Percentiles rank a stretch among this genome's conserved stretches.
phyloP scores from a whole-genome alignment of 1,140 invertebrate genomes.

The Uloborus diversus region DNA sequence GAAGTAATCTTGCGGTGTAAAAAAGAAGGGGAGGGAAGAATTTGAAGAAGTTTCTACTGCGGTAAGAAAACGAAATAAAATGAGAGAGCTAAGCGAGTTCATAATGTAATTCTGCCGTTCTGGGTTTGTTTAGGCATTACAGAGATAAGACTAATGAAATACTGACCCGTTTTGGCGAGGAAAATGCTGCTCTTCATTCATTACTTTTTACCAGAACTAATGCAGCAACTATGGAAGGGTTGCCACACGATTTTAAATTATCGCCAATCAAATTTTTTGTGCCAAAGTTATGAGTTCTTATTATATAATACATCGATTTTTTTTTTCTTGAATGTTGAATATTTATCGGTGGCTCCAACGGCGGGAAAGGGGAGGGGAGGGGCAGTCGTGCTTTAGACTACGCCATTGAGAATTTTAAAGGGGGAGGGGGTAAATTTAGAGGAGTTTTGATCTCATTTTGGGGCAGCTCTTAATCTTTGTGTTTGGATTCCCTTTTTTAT shows the following conservation, averaged over 20 bases:
- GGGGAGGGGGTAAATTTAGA: too few species aligned
- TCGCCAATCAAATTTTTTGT: slow-evolving; percentile 44
- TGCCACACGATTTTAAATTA: not conserved
- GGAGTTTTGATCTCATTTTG: too few species aligned
- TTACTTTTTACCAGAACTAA: slow-evolving; percentile 33
- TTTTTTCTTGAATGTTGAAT: too few species aligned
- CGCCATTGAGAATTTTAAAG: too few species aligned
- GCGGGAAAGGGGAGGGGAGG: too few species aligned
- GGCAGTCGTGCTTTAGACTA: too few species aligned
- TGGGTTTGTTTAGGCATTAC: slow-evolving; percentile 32
- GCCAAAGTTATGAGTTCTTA: too few species aligned
- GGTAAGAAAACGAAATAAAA: slow-evolving; percentile 32
- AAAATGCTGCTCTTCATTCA: slow-evolving; percentile 44
- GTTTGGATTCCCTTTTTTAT: too few species aligned
- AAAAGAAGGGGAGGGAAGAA: too few species aligned
- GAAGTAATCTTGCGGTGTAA: slow-evolving; percentile 42
- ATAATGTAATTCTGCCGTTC: slow-evolving; percentile 45
- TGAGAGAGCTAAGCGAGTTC: slow-evolving; percentile 15
- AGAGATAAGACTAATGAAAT: slow-evolving; percentile 52
- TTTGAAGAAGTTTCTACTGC: slow-evolving; percentile 23
- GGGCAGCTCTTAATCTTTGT: too few species aligned
- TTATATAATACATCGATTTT: too few species aligned
- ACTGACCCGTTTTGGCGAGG: slow-evolving; percentile 33
- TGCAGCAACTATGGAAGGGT: slow-evolving; percentile 17
- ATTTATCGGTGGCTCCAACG: too few species aligned